Conservation (phyloP, 2,888 invertebrate species). For the Lepidochitona cinerea region DNA sequence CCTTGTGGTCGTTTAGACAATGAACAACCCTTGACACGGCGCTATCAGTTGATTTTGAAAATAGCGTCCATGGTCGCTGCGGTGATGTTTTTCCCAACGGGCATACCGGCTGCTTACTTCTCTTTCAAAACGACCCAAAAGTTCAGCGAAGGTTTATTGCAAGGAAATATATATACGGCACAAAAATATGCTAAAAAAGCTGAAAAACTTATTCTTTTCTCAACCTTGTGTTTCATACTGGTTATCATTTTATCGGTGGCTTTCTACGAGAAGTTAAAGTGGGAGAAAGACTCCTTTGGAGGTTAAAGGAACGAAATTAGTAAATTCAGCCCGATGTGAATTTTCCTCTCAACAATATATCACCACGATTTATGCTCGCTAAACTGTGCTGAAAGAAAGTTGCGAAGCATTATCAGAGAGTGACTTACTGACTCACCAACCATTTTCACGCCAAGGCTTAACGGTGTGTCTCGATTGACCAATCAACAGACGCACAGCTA, state of each 20-base stretch:
- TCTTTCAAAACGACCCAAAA: slow-evolving; percentile 49
- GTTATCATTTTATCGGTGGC: neutral
- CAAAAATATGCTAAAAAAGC: slow-evolving; percentile 49
- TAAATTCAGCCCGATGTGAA: too few species aligned
- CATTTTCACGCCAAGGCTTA: too few species aligned
- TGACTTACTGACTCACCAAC: too few species aligned
- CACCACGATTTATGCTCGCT: too few species aligned
- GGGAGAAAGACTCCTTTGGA: neutral
- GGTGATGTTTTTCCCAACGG: slow-evolving; percentile 59
- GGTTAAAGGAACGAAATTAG: too few species aligned
- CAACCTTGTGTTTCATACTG: slow-evolving; percentile 40
- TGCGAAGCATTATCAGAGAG: too few species aligned
- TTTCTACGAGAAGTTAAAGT: neutral
- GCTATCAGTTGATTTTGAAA: slow-evolving; percentile 30
- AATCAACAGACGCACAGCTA: too few species aligned
- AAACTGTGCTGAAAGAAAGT: too few species aligned
- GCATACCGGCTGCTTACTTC: slow-evolving; percentile 50
- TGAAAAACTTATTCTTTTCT: slow-evolving; percentile 49
- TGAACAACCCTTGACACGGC: neutral
- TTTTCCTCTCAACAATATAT: too few species aligned
- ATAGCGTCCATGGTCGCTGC: slow-evolving; percentile 47
- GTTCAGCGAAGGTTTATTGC: slow-evolving; percentile 52
- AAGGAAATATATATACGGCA: slow-evolving; percentile 56
- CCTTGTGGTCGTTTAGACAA: neutral
- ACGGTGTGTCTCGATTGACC: too few species aligned